Percentiles rank a stretch among this genome's conserved stretches.
phyloP scores from a whole-genome alignment of 2,888 invertebrate genomes.

The Meteorus cinctellus region DNA sequence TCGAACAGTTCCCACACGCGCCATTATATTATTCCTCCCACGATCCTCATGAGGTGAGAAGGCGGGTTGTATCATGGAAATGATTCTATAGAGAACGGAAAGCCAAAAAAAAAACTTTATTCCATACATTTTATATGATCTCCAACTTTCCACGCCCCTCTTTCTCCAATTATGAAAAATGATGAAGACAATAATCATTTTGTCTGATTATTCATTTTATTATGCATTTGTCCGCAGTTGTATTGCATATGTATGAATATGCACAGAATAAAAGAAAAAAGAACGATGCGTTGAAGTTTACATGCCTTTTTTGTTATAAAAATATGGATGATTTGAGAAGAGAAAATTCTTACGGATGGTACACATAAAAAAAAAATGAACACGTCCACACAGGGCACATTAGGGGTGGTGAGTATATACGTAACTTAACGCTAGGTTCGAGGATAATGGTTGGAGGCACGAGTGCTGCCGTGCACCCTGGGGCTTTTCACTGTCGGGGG shows the following conservation, averaged over 20 bases:
- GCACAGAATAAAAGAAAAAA: not conserved
- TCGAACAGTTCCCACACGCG: constrained; percentile 57
- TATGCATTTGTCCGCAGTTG: no score
- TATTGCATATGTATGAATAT: not conserved
- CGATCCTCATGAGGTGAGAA: constrained; percentile 53
- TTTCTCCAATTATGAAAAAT: no score
- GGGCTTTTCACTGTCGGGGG: constrained; percentile 66
- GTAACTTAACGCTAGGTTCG: constrained; percentile 64
- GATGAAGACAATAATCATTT: no score
- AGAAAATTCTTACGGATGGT: not conserved
- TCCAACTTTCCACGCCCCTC: no score
- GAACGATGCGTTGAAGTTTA: no score
- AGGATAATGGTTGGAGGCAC: constrained; percentile 60
- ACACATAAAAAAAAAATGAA: not conserved
- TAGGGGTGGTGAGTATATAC: constrained; percentile 51
- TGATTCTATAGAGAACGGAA: not conserved
- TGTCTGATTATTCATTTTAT: no score
- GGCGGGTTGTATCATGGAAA: constrained; percentile 40
- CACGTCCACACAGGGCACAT: constrained; percentile 38
- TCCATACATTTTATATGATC: not conserved
- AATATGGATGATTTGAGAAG: not conserved
- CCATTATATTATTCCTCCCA: constrained; percentile 58
- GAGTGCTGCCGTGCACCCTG: constrained; percentile 56
- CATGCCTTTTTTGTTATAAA: not conserved
- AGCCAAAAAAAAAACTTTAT: not conserved